Conservation (phyloP, 2,888 invertebrate species). For the Punctoribates punctum region DNA sequence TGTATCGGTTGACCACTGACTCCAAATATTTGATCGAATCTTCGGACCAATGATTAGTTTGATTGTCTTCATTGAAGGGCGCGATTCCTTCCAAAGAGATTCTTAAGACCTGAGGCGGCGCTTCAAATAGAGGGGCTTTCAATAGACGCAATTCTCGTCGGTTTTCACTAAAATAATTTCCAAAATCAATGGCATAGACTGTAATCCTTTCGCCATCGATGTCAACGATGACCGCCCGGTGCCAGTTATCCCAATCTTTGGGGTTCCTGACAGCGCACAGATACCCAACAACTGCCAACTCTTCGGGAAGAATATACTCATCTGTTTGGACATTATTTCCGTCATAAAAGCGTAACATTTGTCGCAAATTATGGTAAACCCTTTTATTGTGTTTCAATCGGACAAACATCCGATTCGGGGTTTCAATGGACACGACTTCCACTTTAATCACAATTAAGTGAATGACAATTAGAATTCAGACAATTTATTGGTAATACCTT, state of each 20-base stretch:
- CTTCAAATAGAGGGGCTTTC: not conserved
- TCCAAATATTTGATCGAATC: not conserved
- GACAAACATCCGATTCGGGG: not conserved
- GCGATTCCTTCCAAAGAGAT: not conserved
- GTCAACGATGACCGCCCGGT: not conserved
- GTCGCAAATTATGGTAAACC: not conserved
- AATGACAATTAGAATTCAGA: not conserved
- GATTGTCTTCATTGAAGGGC: not conserved
- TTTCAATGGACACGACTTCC: not conserved
- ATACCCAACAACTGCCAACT: not conserved
- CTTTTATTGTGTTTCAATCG: not conserved
- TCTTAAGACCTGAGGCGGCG: not conserved
- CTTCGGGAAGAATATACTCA: not conserved
- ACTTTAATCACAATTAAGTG: not conserved
- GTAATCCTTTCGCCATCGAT: not conserved
- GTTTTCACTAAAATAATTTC: not conserved
- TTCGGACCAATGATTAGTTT: not conserved
- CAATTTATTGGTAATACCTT: not conserved
- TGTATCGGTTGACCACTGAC: not conserved
- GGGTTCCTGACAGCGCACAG: not conserved
- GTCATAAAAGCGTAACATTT: constrained; percentile 5
- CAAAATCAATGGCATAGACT: constrained; percentile 28
- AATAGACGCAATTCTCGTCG: constrained; percentile 6
- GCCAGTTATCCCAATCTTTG: constrained; percentile 16
- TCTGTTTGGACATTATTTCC: not conserved